These are phyloP conservation scores for Toxotes lorentzi DNA, from an alignment of 2,797 vertebrate genomes.

Conservation along the genomic window DNA sequence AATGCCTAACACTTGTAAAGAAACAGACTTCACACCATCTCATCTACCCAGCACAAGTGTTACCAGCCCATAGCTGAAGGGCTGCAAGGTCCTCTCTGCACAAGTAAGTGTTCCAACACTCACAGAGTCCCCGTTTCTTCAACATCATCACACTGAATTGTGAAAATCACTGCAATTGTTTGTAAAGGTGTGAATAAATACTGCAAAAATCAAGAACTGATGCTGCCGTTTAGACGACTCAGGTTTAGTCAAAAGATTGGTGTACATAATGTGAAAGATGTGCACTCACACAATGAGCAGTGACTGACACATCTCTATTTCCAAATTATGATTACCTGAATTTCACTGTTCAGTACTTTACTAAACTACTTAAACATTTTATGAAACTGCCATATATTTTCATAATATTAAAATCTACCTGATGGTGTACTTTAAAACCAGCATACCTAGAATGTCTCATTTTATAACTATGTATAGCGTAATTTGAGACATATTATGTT, in stretches of 20 bases:
- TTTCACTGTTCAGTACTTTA: background rate
- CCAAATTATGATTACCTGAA: slow-evolving; percentile 6
- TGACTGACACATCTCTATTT: slow-evolving; percentile 11
- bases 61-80: slow-evolving; percentile 81
- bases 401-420: slow-evolving; percentile 4
- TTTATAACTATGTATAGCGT: slow-evolving; percentile 16
- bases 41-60: slow-evolving; percentile 81
- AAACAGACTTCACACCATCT: slow-evolving; percentile 82
- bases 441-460: slow-evolving; percentile 2
- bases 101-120: slow-evolving; percentile 79
- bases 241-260: slow-evolving; percentile 57
- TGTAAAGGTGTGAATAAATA: slow-evolving; percentile 84
- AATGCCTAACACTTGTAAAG: slow-evolving; percentile 40
- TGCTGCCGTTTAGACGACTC: slow-evolving; percentile 50
- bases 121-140: slow-evolving; percentile 75
- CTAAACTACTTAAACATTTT: background rate
- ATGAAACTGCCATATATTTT: background rate
- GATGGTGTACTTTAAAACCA: slow-evolving; percentile 19
- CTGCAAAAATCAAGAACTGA: slow-evolving; percentile 73
- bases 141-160: slow-evolving; percentile 77
- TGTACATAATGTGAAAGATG: slow-evolving; percentile 24
- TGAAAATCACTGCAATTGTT: slow-evolving; percentile 82
- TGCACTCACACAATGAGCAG: slow-evolving; percentile 2
- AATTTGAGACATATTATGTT: background rate
- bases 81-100: slow-evolving; percentile 81